Evolutionary conservation across 2,888 invertebrate species (phyloP), one percentile per base, ranked within the genome.

Genomic region (Rhyacophila evoluta): DNA sequence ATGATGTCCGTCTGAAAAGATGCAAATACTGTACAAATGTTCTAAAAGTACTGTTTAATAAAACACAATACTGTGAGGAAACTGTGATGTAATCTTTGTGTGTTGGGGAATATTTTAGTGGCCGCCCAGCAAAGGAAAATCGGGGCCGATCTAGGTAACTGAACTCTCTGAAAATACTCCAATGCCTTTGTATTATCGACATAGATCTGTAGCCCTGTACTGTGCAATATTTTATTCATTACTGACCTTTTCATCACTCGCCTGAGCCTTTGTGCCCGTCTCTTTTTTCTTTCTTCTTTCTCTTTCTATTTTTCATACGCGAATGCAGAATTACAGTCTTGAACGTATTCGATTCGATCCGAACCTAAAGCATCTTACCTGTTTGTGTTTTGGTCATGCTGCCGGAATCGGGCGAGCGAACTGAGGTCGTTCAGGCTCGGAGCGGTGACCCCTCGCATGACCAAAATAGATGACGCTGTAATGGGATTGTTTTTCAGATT

Each of bases 121-220:
- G 91, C 92, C 89, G 92, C 92, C 87, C 92, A 92, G 89, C 91
- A 92, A 89, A 91, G 92, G 92, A 92, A 92, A 91, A 91, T 92
- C 89, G 92, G 92, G 91, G 89, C 89, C 88, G 92, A 92, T 88
- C 91, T 92, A 92, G 92, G 92, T 92, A 92, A 92, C 91, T 89
- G 89, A 89, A 89, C 89, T 84, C 88, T 88, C 89, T 89, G 81
- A 88, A 89, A 89, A 89, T 88, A 88, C 37, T 88, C 89, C 78
- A 81, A 79, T 79, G 80, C 80, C 81, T 81, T 80, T 79, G 74
- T 79, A 80, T 74, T 82, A 77, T 77, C 74, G 79, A 79, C 74
- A 80, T 82, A 82, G 80, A 80, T 80, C 71, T 83, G 79, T 82
- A 82, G 83, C 67, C 82, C 79, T 82, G 75, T 82, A 81, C 75